phyloP scores from a whole-genome alignment of 2,888 invertebrate species.

The Caenorhabditis panamensis region DNA sequence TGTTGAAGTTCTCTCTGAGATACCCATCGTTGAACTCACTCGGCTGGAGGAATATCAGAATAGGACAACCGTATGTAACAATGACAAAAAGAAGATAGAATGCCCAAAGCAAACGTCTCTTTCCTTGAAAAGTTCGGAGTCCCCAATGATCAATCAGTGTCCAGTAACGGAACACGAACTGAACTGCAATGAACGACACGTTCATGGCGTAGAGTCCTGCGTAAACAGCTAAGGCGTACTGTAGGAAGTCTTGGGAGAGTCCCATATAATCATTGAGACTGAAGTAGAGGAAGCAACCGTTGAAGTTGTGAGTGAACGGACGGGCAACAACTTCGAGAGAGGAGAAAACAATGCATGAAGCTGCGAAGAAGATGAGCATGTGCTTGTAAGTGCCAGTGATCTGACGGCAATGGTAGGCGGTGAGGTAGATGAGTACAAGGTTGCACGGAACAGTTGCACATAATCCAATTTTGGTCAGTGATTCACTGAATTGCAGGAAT shows the following conservation, averaged over 20 bases:
- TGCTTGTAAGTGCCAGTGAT: slow-evolving; percentile 28
- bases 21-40: slow-evolving; percentile 21
- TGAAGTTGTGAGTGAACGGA: slow-evolving; percentile 38
- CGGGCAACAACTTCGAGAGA: slow-evolving; percentile 7
- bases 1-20: slow-evolving; percentile 8
- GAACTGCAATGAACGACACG: slow-evolving; percentile 19
- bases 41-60: slow-evolving; percentile 9
- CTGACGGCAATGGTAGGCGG: slow-evolving; percentile 16
- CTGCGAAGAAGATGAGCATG: slow-evolving; percentile 28
- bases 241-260: neutral
- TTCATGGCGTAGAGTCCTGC: slow-evolving; percentile 3
- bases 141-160: slow-evolving; percentile 13
- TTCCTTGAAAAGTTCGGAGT: slow-evolving; percentile 3
- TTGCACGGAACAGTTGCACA: slow-evolving; percentile 28
- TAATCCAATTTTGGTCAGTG: slow-evolving; percentile 20
- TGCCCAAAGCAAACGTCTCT: slow-evolving; percentile 2
- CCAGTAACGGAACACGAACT: slow-evolving; percentile 26
- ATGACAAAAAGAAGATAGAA: slow-evolving; percentile 6
- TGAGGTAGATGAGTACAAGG: slow-evolving; percentile 22
- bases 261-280: slow-evolving; percentile 17
- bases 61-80: neutral
- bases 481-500: slow-evolving; percentile 5
- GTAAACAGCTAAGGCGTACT: slow-evolving; percentile 17
- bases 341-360: slow-evolving; percentile 17
- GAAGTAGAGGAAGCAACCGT: slow-evolving; percentile 25